Base-by-base conservation (phyloP, 2,797 vertebrate genomes). In the Sebastes oblongus region DNA sequence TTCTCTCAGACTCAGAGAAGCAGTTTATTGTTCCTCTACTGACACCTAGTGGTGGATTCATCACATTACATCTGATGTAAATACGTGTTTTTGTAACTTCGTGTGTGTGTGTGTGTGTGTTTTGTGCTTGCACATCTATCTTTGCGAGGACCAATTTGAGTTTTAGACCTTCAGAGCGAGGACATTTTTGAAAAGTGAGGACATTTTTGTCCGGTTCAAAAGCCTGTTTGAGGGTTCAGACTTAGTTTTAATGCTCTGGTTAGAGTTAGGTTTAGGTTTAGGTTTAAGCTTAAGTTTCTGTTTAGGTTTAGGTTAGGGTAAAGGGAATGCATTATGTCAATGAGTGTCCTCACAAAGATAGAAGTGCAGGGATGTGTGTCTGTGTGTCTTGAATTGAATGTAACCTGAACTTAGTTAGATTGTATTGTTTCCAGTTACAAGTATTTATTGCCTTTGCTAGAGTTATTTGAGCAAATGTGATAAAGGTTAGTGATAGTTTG, bases 31-130 rank as follows among this genome's bases (percentile, higher is more conserved):
- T 29, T 81, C 68, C 30, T 83, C 55, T 75, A 24, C 77, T 89
- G 80, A 73, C 84, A 76, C 25, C 84, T 74, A 20, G 74, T 89
- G 87, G 74, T 71, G 14, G 4, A 30, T 8, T 7, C 0, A 14
- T 24, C 4, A 8, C 10, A n/a, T 72, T 42, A 68, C 65, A 77
- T 12, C 6, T 7, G 5, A 5, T 56, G 32, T 12, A 30, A 11
- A 62, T 24, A 5, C 22, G 11, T 36, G 34, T 36, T 6, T 42
- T 1, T 34, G 10, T 34, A 36, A 11, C 34, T 34, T 34, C 5
- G 36, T 12, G 36, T 13, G 36, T 3, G 22, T 55, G 5, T 55
- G 52, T 55, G 46, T 20, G 46, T 50, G 7, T 50, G 46, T 12
- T 54, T n/a, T 54, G 50, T 18, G 50, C 1, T 56, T 56, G 22